Percentiles rank a stretch among this genome's conserved stretches.
Conservation (phyloP, 35 echinoderm and acorn worm species). For the Strongylocentrotus purpuratus region DNA sequence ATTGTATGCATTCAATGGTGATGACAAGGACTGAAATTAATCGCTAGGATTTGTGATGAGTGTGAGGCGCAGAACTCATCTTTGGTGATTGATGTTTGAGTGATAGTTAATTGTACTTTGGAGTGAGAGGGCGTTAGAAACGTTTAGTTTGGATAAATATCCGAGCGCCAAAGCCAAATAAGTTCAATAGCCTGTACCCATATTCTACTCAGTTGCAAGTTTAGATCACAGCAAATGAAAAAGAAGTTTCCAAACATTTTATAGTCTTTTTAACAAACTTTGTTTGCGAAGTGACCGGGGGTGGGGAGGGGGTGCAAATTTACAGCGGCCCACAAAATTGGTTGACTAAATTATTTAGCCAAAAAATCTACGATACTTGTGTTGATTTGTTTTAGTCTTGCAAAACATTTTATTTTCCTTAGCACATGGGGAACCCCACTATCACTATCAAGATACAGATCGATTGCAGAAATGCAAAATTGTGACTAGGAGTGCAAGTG, state of each 20-base stretch:
- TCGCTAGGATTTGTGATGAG: conserved; percentile 3
- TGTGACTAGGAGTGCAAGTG: too few relatives aligned
- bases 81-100: background rate
- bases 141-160: background rate
- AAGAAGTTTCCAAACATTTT: background rate
- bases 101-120: conserved; percentile 4
- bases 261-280: too few relatives aligned
- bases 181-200: background rate
- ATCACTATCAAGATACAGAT: too few relatives aligned
- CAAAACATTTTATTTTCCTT: too few relatives aligned
- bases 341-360: too few relatives aligned
- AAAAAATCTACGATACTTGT: too few relatives aligned
- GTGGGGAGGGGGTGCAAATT: too few relatives aligned
- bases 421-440: too few relatives aligned
- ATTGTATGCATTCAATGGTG: background rate
- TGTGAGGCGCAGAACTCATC: background rate
- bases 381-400: too few relatives aligned
- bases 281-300: too few relatives aligned
- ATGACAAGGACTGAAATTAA: conserved; percentile 35
- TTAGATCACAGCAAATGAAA: background rate
- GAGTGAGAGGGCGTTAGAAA: background rate
- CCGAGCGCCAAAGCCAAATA: background rate
- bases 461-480: too few relatives aligned
- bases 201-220: background rate
- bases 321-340: too few relatives aligned